Evolutionary conservation across 2,113 vertebrate genomes (phyloP), one percentile per base, ranked within the genome.

Genomic region (Anthoscopus minutus): DNA sequence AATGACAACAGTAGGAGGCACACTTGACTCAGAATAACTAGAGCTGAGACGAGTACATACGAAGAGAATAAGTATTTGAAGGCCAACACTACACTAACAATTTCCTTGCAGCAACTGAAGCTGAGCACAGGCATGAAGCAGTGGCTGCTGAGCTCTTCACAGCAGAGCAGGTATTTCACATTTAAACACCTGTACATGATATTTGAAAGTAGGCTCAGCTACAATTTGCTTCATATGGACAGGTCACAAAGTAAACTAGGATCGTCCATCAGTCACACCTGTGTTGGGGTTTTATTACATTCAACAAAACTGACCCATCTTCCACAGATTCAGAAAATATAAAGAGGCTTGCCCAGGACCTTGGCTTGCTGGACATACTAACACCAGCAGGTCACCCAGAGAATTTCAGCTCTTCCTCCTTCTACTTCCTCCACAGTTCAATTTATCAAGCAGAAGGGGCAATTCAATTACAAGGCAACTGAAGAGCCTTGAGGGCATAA

Each of bases 1-100:
- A 93, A 88, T n/a, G 80, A 93, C 91, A 96, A 95, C 96, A 96
- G 96, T 33, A 96, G 96, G 96, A 96, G 95, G 96, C 95, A 96
- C 92, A 96, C 92, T 96, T 93, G 71, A 92, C 83, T 94, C 82
- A 86, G 86, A 92, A 16, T 73, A 88, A 70, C 92, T 71, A 37
- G 24, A 81, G 64, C 6, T 14, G 30, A 88, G 67, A 71, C 40
- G 38, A 96, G 81, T 15, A 62, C 10, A 84, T 16, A 60, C 64
- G 74, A 74, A 13, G 12, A 6, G 44, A 96, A 92, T 48, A 83
- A 83, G 38, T 48, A 62, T 70, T 54, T n/a, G 16, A 80, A 86
- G 56, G 67, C 25, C 78, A 87, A 69, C 24, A 21, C 37, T 13
- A 64, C 20, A 37, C 9, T 10, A 62, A 69, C 7, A 30, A 38